A percentile compares a stretch with the other conserved stretches of the same genome.
Conservation (phyloP, 2,888 invertebrate genomes). For the Synanthedon andrenaeformis region DNA sequence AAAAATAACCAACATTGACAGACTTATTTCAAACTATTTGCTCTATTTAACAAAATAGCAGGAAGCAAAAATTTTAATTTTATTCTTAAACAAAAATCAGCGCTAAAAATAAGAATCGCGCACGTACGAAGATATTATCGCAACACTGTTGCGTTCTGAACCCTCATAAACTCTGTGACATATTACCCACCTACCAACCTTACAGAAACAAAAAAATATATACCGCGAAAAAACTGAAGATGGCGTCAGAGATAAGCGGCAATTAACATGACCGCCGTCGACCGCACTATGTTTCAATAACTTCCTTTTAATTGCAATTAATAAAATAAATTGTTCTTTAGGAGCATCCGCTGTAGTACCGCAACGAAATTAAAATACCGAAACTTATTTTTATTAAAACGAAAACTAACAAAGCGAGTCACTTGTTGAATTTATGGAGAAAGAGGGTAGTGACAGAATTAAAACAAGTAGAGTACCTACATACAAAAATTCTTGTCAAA, state of each 20-base stretch:
- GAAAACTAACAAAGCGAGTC: not conserved
- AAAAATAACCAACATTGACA: too few species aligned
- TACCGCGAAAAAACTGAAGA: conserved; percentile 16
- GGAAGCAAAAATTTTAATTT: not conserved
- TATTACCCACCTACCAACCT: conserved; percentile 10
- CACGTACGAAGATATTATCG: conserved; percentile 22
- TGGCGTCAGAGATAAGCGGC: conserved; percentile 31
- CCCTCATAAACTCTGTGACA: conserved; percentile 38
- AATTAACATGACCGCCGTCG: conserved; percentile 25
- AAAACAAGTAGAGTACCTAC: too few species aligned
- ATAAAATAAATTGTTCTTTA: conserved; percentile 15
- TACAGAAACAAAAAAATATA: conserved; percentile 14
- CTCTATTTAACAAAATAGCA: not conserved
- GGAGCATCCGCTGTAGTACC: not conserved
- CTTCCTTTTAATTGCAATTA: conserved; percentile 24
- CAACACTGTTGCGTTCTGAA: conserved; percentile 13
- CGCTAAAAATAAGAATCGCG: not conserved
- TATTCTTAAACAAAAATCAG: not conserved
- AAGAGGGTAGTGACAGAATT: too few species aligned
- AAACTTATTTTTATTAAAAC: conserved; percentile 1
- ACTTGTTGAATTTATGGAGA: too few species aligned
- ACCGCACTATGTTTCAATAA: conserved; percentile 24
- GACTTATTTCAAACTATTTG: too few species aligned
- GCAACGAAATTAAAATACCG: conserved; percentile 5
- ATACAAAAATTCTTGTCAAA: too few species aligned